Percentiles rank a stretch among this genome's conserved stretches.
Conservation (phyloP, 2,797 vertebrate species). For the Phataginus tricuspis region DNA sequence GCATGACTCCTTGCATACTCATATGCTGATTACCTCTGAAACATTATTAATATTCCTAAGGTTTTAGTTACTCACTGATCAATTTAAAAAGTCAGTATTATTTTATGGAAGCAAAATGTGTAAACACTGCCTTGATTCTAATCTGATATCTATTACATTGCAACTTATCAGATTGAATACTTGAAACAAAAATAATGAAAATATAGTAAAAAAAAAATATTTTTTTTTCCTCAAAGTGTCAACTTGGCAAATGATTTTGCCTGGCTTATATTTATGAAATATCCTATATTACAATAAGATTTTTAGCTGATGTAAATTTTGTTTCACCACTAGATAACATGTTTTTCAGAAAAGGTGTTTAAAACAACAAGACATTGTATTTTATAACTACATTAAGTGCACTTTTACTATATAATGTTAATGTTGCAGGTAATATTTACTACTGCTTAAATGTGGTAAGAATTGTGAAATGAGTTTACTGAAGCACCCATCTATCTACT, state of each 20-base stretch:
- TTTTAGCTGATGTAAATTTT: background rate
- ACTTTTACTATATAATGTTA: background rate
- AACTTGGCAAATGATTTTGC: background rate
- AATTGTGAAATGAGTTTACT: background rate
- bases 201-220: conserved; percentile 31
- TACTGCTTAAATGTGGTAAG: background rate
- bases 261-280: background rate
- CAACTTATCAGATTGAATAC: conserved; percentile 40
- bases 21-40: conserved; percentile 74
- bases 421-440: background rate
- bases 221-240: background rate
- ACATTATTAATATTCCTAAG: conserved; percentile 71
- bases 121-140: conserved; percentile 40
- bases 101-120: conserved; percentile 7
- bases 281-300: background rate
- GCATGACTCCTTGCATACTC: conserved; percentile 64
- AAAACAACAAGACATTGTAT: background rate
- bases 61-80: background rate
- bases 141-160: conserved; percentile 11
- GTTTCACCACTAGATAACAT: background rate
- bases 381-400: background rate
- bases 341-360: background rate
- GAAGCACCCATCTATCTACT: background rate
- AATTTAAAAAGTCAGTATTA: conserved; percentile 27
- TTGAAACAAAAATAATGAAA: conserved; percentile 53